These are phyloP conservation scores for Bettongia penicillata DNA, from an alignment of 2,113 vertebrate genomes.

Conservation along the genomic window DNA sequence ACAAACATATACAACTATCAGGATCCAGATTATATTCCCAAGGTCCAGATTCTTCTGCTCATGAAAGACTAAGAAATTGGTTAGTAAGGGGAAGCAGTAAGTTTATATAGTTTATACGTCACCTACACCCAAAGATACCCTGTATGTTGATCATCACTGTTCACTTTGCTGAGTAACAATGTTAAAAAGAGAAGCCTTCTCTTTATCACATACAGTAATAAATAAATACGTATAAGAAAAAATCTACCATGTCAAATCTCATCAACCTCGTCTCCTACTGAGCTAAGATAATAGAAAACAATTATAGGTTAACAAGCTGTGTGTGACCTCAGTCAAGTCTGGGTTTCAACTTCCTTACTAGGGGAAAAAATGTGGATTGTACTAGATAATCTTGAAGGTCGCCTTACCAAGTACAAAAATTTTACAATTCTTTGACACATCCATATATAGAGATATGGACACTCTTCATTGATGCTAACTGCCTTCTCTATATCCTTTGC, in stretches of 20 bases:
- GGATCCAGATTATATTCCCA: constrained; percentile 26
- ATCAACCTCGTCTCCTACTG: background rate
- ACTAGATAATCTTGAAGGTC: background rate
- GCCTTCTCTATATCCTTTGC: background rate
- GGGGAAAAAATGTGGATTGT: background rate
- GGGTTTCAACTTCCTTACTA: background rate
- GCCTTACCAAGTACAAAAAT: background rate
- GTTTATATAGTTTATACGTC: background rate
- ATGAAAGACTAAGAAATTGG: constrained; percentile 14
- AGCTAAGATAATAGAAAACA: background rate
- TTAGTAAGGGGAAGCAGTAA: background rate
- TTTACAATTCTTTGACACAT: background rate
- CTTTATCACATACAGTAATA: background rate
- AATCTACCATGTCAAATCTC: background rate
- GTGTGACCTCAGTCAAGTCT: background rate
- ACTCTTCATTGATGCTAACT: background rate
- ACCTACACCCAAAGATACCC: background rate
- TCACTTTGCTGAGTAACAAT: background rate
- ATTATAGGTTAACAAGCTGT: background rate
- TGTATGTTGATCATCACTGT: background rate
- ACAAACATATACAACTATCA: background rate
- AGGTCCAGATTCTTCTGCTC: constrained; percentile 1
- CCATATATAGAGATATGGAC: background rate
- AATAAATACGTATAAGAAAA: background rate
- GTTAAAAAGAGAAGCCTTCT: background rate